Evolutionary conservation across 1,140 invertebrate species (phyloP).

Genomic region (Tetraneura akinire): DNA sequence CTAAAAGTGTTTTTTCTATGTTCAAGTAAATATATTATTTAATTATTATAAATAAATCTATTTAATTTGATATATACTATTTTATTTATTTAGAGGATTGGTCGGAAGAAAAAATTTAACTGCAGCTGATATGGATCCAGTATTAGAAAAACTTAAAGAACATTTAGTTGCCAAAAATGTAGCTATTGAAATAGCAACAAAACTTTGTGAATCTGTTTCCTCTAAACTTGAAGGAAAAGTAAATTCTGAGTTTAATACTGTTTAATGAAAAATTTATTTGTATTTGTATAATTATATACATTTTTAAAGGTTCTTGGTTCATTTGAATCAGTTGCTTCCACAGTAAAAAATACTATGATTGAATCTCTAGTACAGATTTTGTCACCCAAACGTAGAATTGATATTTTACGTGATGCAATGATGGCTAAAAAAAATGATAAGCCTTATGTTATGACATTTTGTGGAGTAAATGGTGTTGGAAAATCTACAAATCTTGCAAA

Average conservation of each 20-base stretch:
- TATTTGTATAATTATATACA: neutral
- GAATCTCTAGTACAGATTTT: constrained; percentile 89
- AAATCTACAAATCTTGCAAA: constrained; percentile 99
- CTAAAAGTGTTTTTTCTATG: constrained; percentile 73
- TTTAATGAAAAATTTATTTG: too few species aligned
- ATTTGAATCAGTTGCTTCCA: constrained; percentile 85
- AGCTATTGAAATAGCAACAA: constrained; percentile 90
- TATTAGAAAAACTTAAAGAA: constrained; percentile 92
- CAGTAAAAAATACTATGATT: constrained; percentile 78
- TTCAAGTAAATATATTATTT: constrained; percentile 64
- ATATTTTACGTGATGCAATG: constrained; percentile 94
- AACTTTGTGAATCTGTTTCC: constrained; percentile 93
- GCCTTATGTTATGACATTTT: constrained; percentile 97
- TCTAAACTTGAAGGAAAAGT: constrained; percentile 92
- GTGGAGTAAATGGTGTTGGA: constrained; percentile 99
- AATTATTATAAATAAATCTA: too few species aligned
- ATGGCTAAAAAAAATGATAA: constrained; percentile 78
- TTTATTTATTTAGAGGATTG: constrained; percentile 66
- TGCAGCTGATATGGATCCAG: constrained; percentile 75
- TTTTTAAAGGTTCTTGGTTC: constrained; percentile 72
- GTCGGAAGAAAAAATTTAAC: constrained; percentile 80
- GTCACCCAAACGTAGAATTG: constrained; percentile 90
- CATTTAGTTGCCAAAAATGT: constrained; percentile 98
- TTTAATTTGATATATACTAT: neutral
- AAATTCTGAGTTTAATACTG: constrained; percentile 48